Evolutionary conservation across 1,140 invertebrate genomes (phyloP).

Genomic region (Centruroides sculpturatus): DNA sequence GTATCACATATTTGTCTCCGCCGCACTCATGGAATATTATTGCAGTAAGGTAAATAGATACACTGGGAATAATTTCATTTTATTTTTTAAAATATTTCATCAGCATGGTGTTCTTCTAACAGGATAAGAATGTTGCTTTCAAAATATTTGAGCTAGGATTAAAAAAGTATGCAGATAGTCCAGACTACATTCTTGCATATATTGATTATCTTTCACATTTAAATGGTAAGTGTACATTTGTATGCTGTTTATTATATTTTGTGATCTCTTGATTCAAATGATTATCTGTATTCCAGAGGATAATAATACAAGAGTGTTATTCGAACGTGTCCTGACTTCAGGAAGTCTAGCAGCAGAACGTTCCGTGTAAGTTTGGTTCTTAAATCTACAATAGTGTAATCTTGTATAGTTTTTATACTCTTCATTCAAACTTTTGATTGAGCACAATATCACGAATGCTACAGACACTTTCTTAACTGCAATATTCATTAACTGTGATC

Average conservation of each 20-base stretch:
- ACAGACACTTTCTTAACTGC: no score
- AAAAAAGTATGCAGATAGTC: slow-evolving; percentile 87
- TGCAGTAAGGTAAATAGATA: slow-evolving; percentile 60
- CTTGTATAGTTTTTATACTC: no score
- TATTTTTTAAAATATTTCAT: neutral
- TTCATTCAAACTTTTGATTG: no score
- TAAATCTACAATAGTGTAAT: neutral
- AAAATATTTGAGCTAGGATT: slow-evolving; percentile 95
- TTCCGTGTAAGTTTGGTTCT: slow-evolving; percentile 53
- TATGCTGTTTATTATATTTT: neutral
- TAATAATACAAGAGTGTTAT: slow-evolving; percentile 95
- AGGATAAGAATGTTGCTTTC: slow-evolving; percentile 94
- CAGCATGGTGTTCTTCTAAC: slow-evolving; percentile 10
- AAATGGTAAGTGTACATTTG: slow-evolving; percentile 55
- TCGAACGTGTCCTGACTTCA: slow-evolving; percentile 88
- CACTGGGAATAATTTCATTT: neutral
- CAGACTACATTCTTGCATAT: slow-evolving; percentile 89
- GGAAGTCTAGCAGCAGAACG: slow-evolving; percentile 82
- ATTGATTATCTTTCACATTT: slow-evolving; percentile 95
- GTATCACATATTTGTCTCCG: slow-evolving; percentile 90
- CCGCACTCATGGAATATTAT: slow-evolving; percentile 98
- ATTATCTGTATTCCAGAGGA: slow-evolving; percentile 54
- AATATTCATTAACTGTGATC: no score
- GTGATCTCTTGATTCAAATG: no score
- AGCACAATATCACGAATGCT: no score